Percentiles rank a stretch among this genome's conserved stretches.
phyloP scores from a whole-genome alignment of 2,113 vertebrate genomes.

The Polypterus bichir region DNA sequence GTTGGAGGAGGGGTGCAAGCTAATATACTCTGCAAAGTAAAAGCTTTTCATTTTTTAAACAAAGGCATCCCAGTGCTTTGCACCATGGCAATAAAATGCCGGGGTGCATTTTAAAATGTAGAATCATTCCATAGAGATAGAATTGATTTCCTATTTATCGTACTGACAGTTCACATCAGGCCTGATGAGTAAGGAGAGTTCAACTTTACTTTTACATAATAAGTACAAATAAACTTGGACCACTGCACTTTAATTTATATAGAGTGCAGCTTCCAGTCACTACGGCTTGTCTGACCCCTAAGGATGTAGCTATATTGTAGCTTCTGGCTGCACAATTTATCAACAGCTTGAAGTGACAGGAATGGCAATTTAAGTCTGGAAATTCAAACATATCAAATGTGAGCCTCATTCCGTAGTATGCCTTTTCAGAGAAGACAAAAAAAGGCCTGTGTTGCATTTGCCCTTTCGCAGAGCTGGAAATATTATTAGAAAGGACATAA shows the following conservation, averaged over 20 bases:
- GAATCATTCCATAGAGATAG: no score
- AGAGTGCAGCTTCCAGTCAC: conserved; percentile 27
- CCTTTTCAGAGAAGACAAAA: conserved; percentile 59
- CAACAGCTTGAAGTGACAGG: conserved; percentile 65
- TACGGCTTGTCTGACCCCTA: conserved; percentile 44
- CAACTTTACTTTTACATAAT: neutral
- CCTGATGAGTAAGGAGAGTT: neutral
- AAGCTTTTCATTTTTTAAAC: no score
- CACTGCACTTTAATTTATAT: conserved; percentile 20
- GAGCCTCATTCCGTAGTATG: conserved; percentile 74
- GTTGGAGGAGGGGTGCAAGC: no score
- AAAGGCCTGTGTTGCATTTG: conserved; percentile 78
- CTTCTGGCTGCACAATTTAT: conserved; percentile 62
- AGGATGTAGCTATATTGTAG: conserved; percentile 42
- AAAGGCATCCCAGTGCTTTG: neutral
- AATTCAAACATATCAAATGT: conserved; percentile 55
- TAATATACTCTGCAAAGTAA: no score
- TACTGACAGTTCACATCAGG: neutral
- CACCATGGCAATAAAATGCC: no score
- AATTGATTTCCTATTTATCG: neutral
- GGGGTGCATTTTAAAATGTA: no score
- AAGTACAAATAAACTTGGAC: neutral
- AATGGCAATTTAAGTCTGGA: conserved; percentile 50
- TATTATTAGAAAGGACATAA: conserved; percentile 99
- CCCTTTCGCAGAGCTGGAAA: conserved; percentile 96